Conservation (phyloP, 1,140 invertebrate species). For the Drosophila willistoni region DNA sequence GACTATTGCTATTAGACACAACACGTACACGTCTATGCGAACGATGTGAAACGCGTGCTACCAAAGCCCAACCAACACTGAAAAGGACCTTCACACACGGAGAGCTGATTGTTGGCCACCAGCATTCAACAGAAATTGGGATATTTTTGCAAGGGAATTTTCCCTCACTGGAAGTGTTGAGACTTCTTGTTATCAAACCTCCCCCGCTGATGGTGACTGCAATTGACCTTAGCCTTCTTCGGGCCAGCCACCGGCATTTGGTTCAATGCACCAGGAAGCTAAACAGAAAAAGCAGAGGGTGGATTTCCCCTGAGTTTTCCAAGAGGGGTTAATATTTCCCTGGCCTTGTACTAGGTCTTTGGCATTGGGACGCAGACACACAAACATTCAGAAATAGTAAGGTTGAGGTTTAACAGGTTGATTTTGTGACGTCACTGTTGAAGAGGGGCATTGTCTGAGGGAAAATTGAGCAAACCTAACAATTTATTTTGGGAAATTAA, state of each 20-base stretch:
- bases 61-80: constrained; percentile 68
- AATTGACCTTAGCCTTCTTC: constrained; percentile 77
- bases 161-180: constrained; percentile 60
- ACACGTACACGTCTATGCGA: constrained; percentile 7
- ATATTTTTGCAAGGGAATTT: constrained; percentile 40
- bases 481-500: constrained; percentile 14
- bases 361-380: not conserved
- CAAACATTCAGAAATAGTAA: not conserved
- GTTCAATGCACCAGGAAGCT: constrained; percentile 61
- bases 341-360: constrained; percentile 34
- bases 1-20: constrained; percentile 7
- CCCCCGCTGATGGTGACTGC: constrained; percentile 46
- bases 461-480: not conserved
- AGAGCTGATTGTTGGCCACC: constrained; percentile 18
- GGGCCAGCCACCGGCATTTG: constrained; percentile 50
- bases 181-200: constrained; percentile 14
- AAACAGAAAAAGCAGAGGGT: constrained; percentile 12
- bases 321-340: constrained; percentile 23
- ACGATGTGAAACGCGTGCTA: constrained; percentile 57
- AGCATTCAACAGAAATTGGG: constrained; percentile 49
- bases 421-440: constrained; percentile 55
- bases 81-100: constrained; percentile 28
- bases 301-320: constrained; percentile 18
- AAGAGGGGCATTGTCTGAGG: constrained; percentile 32
- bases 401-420: constrained; percentile 64